Conservation (phyloP, 2,797 vertebrate genomes). For the Silurus lanzhouensis region DNA sequence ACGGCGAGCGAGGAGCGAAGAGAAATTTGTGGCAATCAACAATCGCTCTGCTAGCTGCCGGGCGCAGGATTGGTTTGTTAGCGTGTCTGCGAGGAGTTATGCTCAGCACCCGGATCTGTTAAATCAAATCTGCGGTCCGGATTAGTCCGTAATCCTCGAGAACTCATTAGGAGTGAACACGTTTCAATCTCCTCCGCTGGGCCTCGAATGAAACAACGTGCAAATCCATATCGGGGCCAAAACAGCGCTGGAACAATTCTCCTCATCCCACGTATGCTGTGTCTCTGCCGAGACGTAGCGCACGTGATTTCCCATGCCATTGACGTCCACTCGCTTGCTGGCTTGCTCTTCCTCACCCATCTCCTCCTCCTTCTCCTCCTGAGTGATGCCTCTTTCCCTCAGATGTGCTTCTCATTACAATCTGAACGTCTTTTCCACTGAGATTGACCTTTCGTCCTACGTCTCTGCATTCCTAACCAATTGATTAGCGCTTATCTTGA, state of each 20-base stretch:
- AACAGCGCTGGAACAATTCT: slow-evolving; percentile 15
- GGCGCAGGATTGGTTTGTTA: slow-evolving; percentile 26
- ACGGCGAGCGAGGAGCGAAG: neutral
- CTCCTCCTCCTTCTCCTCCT: neutral
- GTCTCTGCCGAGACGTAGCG: slow-evolving; percentile 23
- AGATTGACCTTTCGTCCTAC: slow-evolving; percentile 16
- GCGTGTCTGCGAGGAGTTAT: neutral
- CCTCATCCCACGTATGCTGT: neutral
- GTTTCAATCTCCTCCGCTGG: slow-evolving; percentile 20
- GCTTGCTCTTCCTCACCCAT: too few relatives aligned
- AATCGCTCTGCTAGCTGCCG: slow-evolving; percentile 11
- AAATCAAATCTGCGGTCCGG: slow-evolving; percentile 36
- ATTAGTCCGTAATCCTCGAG: slow-evolving; percentile 36
- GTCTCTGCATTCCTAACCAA: slow-evolving; percentile 12
- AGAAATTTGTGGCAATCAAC: slow-evolving; percentile 31
- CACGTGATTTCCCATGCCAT: slow-evolving; percentile 19
- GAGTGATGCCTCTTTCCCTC: neutral
- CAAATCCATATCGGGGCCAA: slow-evolving; percentile 19
- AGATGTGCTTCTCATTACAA: slow-evolving; percentile 1
- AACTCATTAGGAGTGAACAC: slow-evolving; percentile 36
- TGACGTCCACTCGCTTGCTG: neutral
- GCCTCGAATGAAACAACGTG: slow-evolving; percentile 14
- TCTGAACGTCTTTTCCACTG: neutral
- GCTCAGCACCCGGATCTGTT: slow-evolving; percentile 20
- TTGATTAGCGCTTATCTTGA: slow-evolving; percentile 25